These are phyloP conservation scores for Trachymyrmex septentrionalis DNA, from an alignment of 1,140 invertebrate genomes.

Conservation along the genomic window DNA sequence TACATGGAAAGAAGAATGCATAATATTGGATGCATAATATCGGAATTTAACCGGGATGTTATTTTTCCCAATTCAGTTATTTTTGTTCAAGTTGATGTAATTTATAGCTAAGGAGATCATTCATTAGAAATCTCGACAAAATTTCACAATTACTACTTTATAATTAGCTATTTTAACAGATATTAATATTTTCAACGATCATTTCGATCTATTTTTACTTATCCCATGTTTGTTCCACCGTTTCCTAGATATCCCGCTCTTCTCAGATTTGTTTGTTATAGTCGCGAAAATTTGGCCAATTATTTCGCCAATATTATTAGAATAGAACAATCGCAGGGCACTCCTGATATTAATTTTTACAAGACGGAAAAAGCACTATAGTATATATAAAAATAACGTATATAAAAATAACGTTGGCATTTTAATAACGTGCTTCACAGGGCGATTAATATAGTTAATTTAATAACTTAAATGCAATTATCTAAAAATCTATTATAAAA, in stretches of 20 bases:
- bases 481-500: not conserved
- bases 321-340: not conserved
- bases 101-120: slow-evolving; percentile 7
- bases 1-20: not conserved
- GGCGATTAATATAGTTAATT: not conserved
- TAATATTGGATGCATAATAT: slow-evolving; percentile 29
- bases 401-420: not conserved
- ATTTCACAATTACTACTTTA: not conserved
- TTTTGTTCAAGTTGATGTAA: slow-evolving; percentile 27
- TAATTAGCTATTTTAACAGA: not conserved
- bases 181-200: not conserved
- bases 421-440: not conserved
- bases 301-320: not conserved
- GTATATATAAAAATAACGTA: not conserved
- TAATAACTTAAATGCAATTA: not conserved
- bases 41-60: slow-evolving; percentile 27
- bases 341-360: not conserved
- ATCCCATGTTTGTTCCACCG: not conserved
- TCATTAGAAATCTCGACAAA: slow-evolving; percentile 10
- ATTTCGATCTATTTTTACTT: not conserved
- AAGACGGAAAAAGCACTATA: not conserved
- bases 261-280: not conserved
- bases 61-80: slow-evolving; percentile 48
- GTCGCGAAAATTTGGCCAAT: not conserved
- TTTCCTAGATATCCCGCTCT: not conserved